These are phyloP conservation scores for Melipona bicolor DNA, from an alignment of 2,888 invertebrate genomes.

Conservation along the genomic window DNA sequence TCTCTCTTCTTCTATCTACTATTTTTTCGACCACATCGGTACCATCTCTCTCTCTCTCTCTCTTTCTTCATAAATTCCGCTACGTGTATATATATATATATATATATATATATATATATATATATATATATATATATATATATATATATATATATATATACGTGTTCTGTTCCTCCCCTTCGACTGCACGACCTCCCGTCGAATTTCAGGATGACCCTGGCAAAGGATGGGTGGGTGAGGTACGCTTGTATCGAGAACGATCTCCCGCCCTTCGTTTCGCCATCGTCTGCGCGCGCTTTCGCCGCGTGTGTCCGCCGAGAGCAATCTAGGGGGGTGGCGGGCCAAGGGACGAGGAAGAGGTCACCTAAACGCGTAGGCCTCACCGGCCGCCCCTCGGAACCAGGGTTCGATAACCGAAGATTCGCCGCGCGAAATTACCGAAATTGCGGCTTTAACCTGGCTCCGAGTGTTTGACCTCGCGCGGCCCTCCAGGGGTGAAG, in stretches of 20 bases:
- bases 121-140: too few relatives aligned
- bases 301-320: not conserved
- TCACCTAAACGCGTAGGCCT: slow-evolving; percentile 62
- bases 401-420: slow-evolving; percentile 70
- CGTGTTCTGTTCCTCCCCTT: slow-evolving; percentile 14
- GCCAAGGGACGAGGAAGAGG: slow-evolving; percentile 30
- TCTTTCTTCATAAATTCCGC: slow-evolving; percentile 42
- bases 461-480: slow-evolving; percentile 69
- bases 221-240: slow-evolving; percentile 44
- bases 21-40: not conserved
- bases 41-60: not conserved
- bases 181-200: slow-evolving; percentile 45
- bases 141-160: too few relatives aligned
- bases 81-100: too few relatives aligned
- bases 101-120: too few relatives aligned
- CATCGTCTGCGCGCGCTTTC: too few relatives aligned
- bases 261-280: slow-evolving; percentile 31
- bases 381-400: slow-evolving; percentile 54
- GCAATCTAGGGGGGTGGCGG: slow-evolving; percentile 31
- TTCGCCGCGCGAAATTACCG: slow-evolving; percentile 73
- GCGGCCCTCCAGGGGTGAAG: slow-evolving; percentile 51
- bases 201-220: slow-evolving; percentile 60
- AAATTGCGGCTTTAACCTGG: slow-evolving; percentile 72
- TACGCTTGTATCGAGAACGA: slow-evolving; percentile 60
- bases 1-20: not conserved